Percentiles rank a stretch among this genome's conserved stretches.
These are phyloP conservation scores for Acanthurus leucopareius DNA, from an alignment of 2,797 vertebrate genomes.

Conservation along the genomic window DNA sequence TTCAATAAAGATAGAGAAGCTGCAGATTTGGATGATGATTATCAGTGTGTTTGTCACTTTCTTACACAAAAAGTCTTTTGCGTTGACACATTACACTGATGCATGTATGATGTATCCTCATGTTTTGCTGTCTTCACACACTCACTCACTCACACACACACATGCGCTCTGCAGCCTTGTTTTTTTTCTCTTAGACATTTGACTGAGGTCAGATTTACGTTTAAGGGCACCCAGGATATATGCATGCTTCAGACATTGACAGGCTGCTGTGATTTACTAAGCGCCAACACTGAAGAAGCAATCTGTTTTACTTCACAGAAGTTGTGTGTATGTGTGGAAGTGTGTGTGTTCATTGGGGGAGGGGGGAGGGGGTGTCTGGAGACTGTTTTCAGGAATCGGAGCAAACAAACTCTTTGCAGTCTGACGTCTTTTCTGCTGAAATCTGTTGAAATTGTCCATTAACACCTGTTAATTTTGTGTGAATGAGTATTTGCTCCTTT, in stretches of 20 bases:
- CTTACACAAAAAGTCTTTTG: not conserved
- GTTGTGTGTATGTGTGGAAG: slow-evolving; percentile 7
- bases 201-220: slow-evolving; percentile 83
- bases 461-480: slow-evolving; percentile 7
- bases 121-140: not conserved
- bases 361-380: not conserved
- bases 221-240: slow-evolving; percentile 85
- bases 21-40: not conserved
- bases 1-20: not conserved
- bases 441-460: slow-evolving; percentile 4
- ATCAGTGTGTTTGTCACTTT: not conserved
- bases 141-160: not conserved
- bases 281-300: slow-evolving; percentile 33
- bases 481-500: not conserved
- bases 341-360: not conserved
- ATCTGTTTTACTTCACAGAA: slow-evolving; percentile 50
- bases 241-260: slow-evolving; percentile 83
- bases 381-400: not conserved
- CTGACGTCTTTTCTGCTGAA: not conserved
- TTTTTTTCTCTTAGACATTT: slow-evolving; percentile 45
- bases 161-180: not conserved
- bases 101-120: not conserved
- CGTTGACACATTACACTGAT: not conserved
- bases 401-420: slow-evolving; percentile 17
- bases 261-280: slow-evolving; percentile 52